phyloP scores from a whole-genome alignment of 2,113 vertebrate genomes.

The Desmodus rotundus region DNA sequence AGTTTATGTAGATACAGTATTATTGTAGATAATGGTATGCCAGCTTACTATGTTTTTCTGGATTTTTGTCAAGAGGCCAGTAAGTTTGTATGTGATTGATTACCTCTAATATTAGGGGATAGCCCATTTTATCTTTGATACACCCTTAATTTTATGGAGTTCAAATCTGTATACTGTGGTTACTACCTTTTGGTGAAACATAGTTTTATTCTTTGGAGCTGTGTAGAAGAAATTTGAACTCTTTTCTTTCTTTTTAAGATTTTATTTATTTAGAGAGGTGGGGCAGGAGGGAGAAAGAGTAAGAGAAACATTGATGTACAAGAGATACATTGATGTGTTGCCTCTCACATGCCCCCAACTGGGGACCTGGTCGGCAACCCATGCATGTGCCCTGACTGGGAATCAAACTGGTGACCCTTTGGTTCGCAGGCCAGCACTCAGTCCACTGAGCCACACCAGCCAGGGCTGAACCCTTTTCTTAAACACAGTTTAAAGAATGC shows the following conservation, averaged over 20 bases:
- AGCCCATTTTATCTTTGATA: background rate
- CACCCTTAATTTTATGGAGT: background rate
- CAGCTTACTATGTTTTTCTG: background rate
- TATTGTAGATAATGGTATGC: background rate
- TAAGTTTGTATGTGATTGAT: background rate
- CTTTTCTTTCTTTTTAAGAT: background rate
- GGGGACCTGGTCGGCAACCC: too few species aligned
- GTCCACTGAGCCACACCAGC: too few species aligned
- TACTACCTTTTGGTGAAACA: background rate
- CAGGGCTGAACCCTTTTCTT: background rate
- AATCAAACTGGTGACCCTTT: too few species aligned
- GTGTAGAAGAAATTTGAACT: conserved; percentile 16
- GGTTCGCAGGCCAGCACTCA: too few species aligned
- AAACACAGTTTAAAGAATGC: conserved; percentile 3
- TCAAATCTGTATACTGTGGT: background rate
- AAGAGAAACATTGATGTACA: too few species aligned
- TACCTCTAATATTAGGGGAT: background rate
- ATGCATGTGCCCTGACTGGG: too few species aligned
- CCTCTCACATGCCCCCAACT: too few species aligned
- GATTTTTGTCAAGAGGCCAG: conserved; percentile 13
- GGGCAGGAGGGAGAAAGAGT: too few species aligned
- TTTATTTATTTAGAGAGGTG: too few species aligned
- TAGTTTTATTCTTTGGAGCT: background rate
- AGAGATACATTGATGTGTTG: too few species aligned
- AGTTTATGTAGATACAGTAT: background rate